Base-by-base conservation (phyloP, 2,797 vertebrate species). In the Gambusia yucatana region DNA sequence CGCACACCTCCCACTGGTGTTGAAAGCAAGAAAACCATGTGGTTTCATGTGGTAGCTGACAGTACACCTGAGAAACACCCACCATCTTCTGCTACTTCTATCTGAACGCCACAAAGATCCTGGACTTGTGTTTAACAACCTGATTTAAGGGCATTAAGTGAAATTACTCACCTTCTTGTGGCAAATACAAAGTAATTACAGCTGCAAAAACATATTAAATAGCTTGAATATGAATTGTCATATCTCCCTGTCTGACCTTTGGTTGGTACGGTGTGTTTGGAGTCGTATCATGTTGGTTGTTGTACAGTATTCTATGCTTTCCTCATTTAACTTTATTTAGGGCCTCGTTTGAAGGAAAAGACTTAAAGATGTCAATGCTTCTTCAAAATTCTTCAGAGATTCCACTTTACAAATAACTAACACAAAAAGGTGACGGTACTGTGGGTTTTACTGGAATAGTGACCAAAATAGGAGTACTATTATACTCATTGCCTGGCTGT, bases 401-500 rank as follows among this genome's bases (percentile, higher is more conserved):
- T 65, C 33, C 30, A 65, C 30, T 65, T 36, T 65, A 8, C 2
- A 65, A 6, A 10, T 65, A 39, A 65, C 1, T 63, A 30, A 39
- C 22, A 65, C 17, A 41, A 41, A 39, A 41, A 39, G 20, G 9
- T 17, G 63, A 50, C 9, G 30, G 9, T 73, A 36, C 46, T 33
- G 10, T 36, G 10, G 48, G 28, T 36, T 50, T 48, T 48, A 46
- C 28, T 50, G 33, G 71, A 72, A 36, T 13, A 36, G 10, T 59
- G 25, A 57, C 25, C 55, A 57, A 28, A 59, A 55, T 5, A 30
- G 4, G n/a, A 13, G 9, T 13, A n/a, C 55, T 57, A 28, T 11
- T n/a, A 14, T 83, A 88, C 85, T 74, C 63, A 77, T 92, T 87
- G 87, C 84, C 83, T 91, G 78, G 71, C 83, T 50, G 85, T 84